A percentile compares a stretch with the other conserved stretches of the same genome.
phyloP scores from a whole-genome alignment of 2,113 vertebrate species.

The Rhinolophus sinicus region DNA sequence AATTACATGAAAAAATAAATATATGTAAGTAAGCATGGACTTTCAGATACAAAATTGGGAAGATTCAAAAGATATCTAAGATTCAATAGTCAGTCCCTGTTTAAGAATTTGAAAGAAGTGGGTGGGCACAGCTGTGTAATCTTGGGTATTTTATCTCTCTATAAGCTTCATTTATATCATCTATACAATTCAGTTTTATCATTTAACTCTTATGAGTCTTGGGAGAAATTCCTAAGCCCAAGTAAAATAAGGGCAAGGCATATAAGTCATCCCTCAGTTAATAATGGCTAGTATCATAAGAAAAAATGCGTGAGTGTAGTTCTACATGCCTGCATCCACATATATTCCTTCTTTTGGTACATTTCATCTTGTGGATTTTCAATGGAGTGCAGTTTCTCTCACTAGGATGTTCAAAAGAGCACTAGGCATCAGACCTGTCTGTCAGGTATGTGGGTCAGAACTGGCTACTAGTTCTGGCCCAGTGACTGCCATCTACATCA shows the following conservation, averaged over 20 bases:
- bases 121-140: not conserved
- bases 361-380: not conserved
- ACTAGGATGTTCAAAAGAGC: not conserved
- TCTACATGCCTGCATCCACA: not conserved
- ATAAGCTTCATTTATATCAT: not conserved
- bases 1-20: slow-evolving; percentile 29
- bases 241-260: not conserved
- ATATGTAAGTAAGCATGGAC: not conserved
- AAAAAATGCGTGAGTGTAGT: rapidly evolving
- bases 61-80: not conserved
- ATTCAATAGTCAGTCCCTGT: not conserved
- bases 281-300: not conserved
- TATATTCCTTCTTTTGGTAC: not conserved
- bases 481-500: not conserved
- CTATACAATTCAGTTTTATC: not conserved
- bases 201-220: not conserved
- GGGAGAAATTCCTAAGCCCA: not conserved
- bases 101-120: not conserved
- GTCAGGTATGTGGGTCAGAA: not conserved
- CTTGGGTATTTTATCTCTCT: not conserved
- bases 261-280: not conserved
- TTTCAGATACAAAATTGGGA: not conserved
- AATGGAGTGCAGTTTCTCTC: not conserved
- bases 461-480: not conserved
- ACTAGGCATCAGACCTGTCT: not conserved